Evolutionary conservation across 2,888 invertebrate species (phyloP), one percentile per base, ranked within the genome.

Genomic region (Caradrina kadenii): DNA sequence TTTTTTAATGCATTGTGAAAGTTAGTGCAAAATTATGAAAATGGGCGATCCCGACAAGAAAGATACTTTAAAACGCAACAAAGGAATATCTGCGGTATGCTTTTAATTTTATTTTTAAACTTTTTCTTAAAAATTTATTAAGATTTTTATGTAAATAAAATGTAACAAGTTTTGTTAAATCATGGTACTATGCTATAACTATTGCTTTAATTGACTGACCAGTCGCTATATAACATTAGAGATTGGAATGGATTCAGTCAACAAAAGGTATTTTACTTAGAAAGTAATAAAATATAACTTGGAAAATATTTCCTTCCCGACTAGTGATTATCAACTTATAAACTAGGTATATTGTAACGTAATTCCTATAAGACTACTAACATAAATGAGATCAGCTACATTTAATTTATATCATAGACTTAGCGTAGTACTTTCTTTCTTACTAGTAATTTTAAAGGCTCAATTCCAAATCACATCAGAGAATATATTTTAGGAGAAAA

Each of bases 31-130:
- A 68, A 35, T 0, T 21, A 68, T 45, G 17, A 59, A 45, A 61
- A 80, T 77, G 73, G 80, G 69, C 59, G 62, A 68, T n/a, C 53
- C 56, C 10, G 54, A 65, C 10, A 69, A 77, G 19, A 67, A 58
- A 58, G 65, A 70, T 52, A 21, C 13, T 48, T 39, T 66, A 1
- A 63, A 19, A 17, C 53, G 63, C n/a, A 67, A 56, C 31, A 77
- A 56, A 54, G 50, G 74, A 17, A 10, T 59, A 19, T 1, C 63
- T n/a, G 19, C 11, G 73, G 79, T 80, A 80, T 53, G 80, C 61
- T 42, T 56, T 26, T 35, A 13, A 6, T 6, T 26, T 50, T 17
- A n/a, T 1, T 35, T 49, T 31, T n/a, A 21, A 26, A 35, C 0
- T 10, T 22, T 73, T 49, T 35, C 0, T 7, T 15, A 11, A 13